Evolutionary conservation across 2,797 vertebrate genomes (phyloP), one percentile per base, ranked within the genome.

Genomic region (Pelochelys cantorii): DNA sequence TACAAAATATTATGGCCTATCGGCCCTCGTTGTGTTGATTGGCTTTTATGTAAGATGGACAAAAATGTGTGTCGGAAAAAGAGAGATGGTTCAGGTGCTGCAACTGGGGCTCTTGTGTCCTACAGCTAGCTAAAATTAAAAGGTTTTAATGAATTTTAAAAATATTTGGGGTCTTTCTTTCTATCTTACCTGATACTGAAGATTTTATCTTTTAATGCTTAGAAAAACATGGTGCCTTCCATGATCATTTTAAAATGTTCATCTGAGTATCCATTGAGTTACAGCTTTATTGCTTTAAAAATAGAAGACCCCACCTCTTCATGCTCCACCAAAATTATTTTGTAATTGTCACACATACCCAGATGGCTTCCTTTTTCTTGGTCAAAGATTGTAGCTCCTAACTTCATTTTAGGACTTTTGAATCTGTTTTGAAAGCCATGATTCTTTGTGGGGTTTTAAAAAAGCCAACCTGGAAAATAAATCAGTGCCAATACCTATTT

Each of bases 371-470:
- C 31, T 5, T 42, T 91, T 11, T 27, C 74, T 37, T 29, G 48
- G 34, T 79, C 83, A 81, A 85, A 83, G 62, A 17, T 8, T 84
- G 18, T 78, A 90, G 53, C 14, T 68, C 5, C 48, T 77, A 55
- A 25, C 14, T 90, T 91, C 1, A 2, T 87, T 15, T 78, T 85
- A 15, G 81, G 17, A 31, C 57, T 75, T 15, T 79, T 5, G 60
- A 34, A 54, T 5, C 37, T 79, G 7, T 68, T 95, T 92, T 77
- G 25, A 71, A 94, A 92, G 37, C 83, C 2, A 1, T 29, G 56
- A 23, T 85, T 79, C 75, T 42, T 23, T 82, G n/a, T 48, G 54
- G 77, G 20, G 80, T 93, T 20, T 83, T 55, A 81, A 59, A 85
- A 65, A 11, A 31, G 74, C 27, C 54, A 59, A 71, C 6, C 11